Conservation (phyloP, 2,113 vertebrate genomes). For the Patagioenas fasciata region DNA sequence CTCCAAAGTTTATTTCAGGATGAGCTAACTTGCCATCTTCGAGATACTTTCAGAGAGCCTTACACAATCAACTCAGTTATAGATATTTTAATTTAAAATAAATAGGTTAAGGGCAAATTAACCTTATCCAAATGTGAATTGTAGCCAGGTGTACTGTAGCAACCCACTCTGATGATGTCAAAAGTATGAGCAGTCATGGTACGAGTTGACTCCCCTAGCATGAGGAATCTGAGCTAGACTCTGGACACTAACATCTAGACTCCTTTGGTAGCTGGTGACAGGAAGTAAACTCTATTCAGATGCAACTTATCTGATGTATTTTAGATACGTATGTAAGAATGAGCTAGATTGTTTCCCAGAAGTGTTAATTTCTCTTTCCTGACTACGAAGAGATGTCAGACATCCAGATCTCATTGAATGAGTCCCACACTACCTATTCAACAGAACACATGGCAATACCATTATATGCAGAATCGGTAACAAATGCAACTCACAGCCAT, state of each 20-base stretch:
- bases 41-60: not conserved
- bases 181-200: fast-evolving
- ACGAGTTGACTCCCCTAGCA: not conserved
- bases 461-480: not conserved
- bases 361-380: not conserved
- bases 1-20: not conserved
- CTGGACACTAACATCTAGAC: not conserved
- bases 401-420: not conserved
- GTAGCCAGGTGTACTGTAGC: not conserved
- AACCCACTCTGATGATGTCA: not conserved
- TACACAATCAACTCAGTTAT: not conserved
- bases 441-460: not conserved
- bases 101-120: not conserved
- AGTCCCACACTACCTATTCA: fast-evolving
- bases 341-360: not conserved
- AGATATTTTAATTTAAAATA: not conserved
- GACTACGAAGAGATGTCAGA: not conserved
- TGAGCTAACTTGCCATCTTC: not conserved
- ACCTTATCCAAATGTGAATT: not conserved
- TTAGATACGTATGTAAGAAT: not conserved
- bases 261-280: not conserved
- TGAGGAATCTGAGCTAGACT: not conserved
- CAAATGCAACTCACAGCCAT: not conserved
- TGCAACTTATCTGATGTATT: not conserved
- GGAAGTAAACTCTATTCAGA: not conserved